Evolutionary conservation across 2,113 vertebrate genomes (phyloP), one percentile per base, ranked within the genome.

Genomic region (Tretioscincus oriximinensis): DNA sequence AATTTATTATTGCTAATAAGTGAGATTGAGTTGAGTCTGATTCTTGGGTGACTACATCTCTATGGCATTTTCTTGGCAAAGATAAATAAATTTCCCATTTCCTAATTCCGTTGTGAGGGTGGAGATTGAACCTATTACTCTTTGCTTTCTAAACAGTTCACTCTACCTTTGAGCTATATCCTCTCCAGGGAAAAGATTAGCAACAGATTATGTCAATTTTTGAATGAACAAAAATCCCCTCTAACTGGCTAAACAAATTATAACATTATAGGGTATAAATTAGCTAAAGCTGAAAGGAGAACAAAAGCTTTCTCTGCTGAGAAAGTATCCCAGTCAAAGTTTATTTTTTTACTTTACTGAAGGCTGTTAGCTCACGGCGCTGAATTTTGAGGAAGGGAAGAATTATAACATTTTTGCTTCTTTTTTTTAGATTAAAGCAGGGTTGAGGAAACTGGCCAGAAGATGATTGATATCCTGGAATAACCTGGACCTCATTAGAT

Each of bases 211-310:
- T 83, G 81, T 85, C 72, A 1, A 10, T 71, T 90, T 86, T 77
- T 87, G 88, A 90, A 85, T 79, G 86, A 90, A 90, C 54, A 18
- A 78, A 73, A 85, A 85, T 85, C 41, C 87, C 90, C 90, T 88
- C 87, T 91, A 86, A 88, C 81, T 85, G 70, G 87, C 85, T 87
- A 90, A 88, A 90, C 88, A 87, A 88, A 90, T 89, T 81, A 89
- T n/a, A 90, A 85, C 87, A 81, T 79, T 89, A 84, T 49, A 83
- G 71, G 88, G 84, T 86, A 92, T 90, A 92, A 88, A 90, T 90
- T 85, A 89, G 86, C 81, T 80, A 90, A 78, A 85, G 81, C 87
- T 89, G 90, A 91, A 88, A 88, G 75, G 84, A 88, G 86, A 9
- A 28, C 20, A 29, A 69, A 67, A 63, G 9, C 45, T 45, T 16